phyloP scores from a whole-genome alignment of 2,888 invertebrate species.

The Leptinotarsa tumamoca region DNA sequence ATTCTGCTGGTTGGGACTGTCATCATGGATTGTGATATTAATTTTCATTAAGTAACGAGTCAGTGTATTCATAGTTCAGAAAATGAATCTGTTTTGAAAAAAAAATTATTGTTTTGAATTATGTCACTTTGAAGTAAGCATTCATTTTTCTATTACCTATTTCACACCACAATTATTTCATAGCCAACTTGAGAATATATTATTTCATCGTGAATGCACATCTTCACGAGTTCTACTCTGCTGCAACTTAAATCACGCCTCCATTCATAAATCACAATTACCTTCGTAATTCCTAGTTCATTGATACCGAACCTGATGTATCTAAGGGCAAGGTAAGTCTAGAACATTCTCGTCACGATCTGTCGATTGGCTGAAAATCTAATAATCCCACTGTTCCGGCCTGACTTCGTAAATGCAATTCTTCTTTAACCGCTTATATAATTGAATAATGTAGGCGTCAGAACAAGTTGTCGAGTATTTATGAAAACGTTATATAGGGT shows the following conservation, averaged over 20 bases:
- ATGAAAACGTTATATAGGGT: not conserved
- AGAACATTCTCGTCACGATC: conserved; percentile 62
- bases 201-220: not conserved
- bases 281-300: conserved; percentile 29
- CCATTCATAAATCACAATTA: conserved; percentile 20
- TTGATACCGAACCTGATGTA: conserved; percentile 33
- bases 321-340: conserved; percentile 63
- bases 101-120: too few relatives aligned
- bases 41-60: too few relatives aligned
- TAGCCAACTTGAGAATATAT: too few relatives aligned
- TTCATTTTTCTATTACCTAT: too few relatives aligned
- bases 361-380: conserved; percentile 65
- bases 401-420: conserved; percentile 60
- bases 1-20: too few relatives aligned
- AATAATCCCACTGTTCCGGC: conserved; percentile 68
- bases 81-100: too few relatives aligned
- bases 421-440: conserved; percentile 61
- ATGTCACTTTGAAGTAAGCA: too few relatives aligned
- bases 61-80: too few relatives aligned
- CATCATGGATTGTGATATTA: too few relatives aligned
- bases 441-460: conserved; percentile 51
- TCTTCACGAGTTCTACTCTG: conserved; percentile 17
- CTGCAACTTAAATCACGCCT: conserved; percentile 1
- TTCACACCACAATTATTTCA: too few relatives aligned
- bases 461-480: not conserved